phyloP scores from a whole-genome alignment of 1,140 invertebrate species.

The Trichonephila clavata region DNA sequence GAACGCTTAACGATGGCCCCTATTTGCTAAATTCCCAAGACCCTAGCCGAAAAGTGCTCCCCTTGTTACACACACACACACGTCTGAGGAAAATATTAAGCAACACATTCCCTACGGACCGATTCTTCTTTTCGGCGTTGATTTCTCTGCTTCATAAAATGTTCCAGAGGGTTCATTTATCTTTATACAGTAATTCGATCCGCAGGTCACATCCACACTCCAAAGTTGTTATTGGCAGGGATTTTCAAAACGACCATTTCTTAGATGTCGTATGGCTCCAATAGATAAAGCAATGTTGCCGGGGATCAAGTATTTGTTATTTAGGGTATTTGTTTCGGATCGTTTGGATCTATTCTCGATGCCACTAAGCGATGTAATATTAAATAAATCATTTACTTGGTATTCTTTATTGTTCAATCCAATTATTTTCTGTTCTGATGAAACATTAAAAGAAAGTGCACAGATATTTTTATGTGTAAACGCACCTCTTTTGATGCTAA shows the following conservation, averaged over 20 bases:
- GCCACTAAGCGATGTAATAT: too few species aligned
- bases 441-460: too few species aligned
- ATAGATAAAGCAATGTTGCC: neutral
- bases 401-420: too few species aligned
- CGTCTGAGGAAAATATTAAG: slow-evolving; percentile 52
- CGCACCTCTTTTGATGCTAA: too few species aligned
- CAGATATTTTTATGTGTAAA: too few species aligned
- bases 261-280: neutral
- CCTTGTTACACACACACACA: slow-evolving; percentile 58
- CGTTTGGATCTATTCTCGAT: too few species aligned
- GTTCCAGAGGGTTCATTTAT: slow-evolving; percentile 41
- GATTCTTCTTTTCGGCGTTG: slow-evolving; percentile 56
- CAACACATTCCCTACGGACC: slow-evolving; percentile 13
- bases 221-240: slow-evolving; percentile 27
- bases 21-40: slow-evolving; percentile 41
- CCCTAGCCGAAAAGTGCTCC: neutral
- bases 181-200: slow-evolving; percentile 61
- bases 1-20: neutral
- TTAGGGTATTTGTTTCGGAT: slow-evolving; percentile 1
- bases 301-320: neutral
- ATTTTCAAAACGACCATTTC: neutral
- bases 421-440: too few species aligned
- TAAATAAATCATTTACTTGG: too few species aligned
- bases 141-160: slow-evolving; percentile 60
- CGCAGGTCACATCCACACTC: slow-evolving; percentile 32